These are phyloP conservation scores for Melanerpes aurifrons DNA, from an alignment of 2,113 vertebrate species.

Conservation along the genomic window DNA sequence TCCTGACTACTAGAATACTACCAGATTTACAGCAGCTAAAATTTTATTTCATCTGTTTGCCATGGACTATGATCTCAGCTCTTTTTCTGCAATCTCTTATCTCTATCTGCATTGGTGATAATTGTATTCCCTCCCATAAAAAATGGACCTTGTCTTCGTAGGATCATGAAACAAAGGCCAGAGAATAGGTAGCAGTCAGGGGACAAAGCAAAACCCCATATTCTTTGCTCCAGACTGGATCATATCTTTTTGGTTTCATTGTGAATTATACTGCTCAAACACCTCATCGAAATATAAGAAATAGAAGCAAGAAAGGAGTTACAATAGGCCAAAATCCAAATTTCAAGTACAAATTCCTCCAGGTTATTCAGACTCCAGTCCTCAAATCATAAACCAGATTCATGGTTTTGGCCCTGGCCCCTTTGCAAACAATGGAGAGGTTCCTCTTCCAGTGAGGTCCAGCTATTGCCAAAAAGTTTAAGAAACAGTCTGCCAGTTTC, in stretches of 20 bases:
- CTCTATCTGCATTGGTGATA: neutral
- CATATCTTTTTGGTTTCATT: neutral
- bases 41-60: neutral
- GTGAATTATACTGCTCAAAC: neutral
- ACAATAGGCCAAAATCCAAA: neutral
- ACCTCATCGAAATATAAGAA: neutral
- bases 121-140: neutral
- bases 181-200: neutral
- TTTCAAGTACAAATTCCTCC: neutral
- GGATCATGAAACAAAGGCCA: neutral
- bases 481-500: constrained; percentile 4
- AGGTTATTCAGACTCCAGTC: neutral
- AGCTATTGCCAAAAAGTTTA: neutral
- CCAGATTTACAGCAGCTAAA: neutral
- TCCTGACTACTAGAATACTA: neutral
- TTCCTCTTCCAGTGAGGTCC: neutral
- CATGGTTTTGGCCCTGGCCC: neutral
- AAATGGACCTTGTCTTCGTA: neutral
- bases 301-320: neutral
- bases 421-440: neutral
- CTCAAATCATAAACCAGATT: constrained; percentile 25
- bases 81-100: neutral
- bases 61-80: neutral
- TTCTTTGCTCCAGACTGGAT: neutral
- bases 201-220: neutral